Percentiles rank a stretch among this genome's conserved stretches.
Conservation (phyloP, 1,140 invertebrate species). For the Contarinia nasturtii region DNA sequence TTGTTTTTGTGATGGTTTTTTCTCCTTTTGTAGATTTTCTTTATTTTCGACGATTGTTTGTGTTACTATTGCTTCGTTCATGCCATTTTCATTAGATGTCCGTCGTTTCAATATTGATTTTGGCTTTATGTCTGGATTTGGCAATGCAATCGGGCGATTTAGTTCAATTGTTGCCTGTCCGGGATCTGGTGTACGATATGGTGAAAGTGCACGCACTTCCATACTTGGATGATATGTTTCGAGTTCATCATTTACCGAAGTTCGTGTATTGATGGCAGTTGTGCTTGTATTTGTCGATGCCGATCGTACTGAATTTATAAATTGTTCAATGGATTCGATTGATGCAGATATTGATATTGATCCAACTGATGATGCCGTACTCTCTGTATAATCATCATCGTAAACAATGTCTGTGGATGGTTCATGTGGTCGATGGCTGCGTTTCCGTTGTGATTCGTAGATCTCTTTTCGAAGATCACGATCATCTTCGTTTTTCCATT, state of each 20-base stretch:
- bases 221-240: constrained; percentile 46
- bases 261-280: background rate
- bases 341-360: constrained; percentile 19
- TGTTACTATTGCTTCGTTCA: background rate
- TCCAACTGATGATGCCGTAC: constrained; percentile 31
- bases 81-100: background rate
- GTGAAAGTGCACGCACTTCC: constrained; percentile 12
- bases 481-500: background rate
- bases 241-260: constrained; percentile 20
- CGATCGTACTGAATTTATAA: constrained; percentile 28
- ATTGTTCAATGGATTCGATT: constrained; percentile 31
- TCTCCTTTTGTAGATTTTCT: too few relatives aligned
- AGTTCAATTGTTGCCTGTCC: constrained; percentile 32
- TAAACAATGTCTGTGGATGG: constrained; percentile 18
- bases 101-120: constrained; percentile 52
- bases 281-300: constrained; percentile 14
- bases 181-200: constrained; percentile 22
- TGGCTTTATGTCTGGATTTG: constrained; percentile 42
- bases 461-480: background rate
- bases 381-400: constrained; percentile 37
- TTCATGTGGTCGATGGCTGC: background rate
- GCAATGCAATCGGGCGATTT: constrained; percentile 31
- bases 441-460: background rate
- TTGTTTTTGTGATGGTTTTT: too few relatives aligned
- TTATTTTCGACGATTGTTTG: too few relatives aligned